A percentile compares a stretch with the other conserved stretches of the same genome.
phyloP scores from a whole-genome alignment of 1,140 invertebrate species.

The Drosophila carrolli region DNA sequence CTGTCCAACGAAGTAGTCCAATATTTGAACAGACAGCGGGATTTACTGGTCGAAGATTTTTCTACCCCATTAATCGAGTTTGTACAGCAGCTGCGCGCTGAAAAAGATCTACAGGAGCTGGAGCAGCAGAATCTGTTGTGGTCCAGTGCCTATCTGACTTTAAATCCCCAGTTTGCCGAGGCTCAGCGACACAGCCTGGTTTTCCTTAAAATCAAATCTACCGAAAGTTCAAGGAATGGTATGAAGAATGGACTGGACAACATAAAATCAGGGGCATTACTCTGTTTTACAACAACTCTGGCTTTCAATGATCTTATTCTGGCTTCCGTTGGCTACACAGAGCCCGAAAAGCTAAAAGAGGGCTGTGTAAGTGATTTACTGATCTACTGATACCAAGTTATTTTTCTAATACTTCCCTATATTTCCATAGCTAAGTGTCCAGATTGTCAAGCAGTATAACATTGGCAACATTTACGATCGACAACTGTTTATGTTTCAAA shows the following conservation, averaged over 20 bases:
- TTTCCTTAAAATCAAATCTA: slow-evolving; percentile 48
- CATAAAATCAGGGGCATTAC: slow-evolving; percentile 90
- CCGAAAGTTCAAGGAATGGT: slow-evolving; percentile 11
- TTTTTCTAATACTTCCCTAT: slow-evolving; percentile 7
- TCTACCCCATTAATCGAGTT: slow-evolving; percentile 86
- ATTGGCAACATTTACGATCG: slow-evolving; percentile 83
- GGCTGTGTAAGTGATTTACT: slow-evolving; percentile 85
- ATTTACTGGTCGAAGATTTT: slow-evolving; percentile 91
- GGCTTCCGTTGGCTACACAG: slow-evolving; percentile 88
- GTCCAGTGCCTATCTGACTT: slow-evolving; percentile 48
- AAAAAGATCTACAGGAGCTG: slow-evolving; percentile 62
- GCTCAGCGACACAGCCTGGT: slow-evolving; percentile 52
- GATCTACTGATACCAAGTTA: not conserved
- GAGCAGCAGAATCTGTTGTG: slow-evolving; percentile 77
- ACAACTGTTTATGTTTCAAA: slow-evolving; percentile 88
- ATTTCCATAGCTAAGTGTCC: slow-evolving; percentile 84
- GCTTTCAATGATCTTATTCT: slow-evolving; percentile 89
- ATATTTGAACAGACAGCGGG: slow-evolving; percentile 92
- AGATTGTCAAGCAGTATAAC: slow-evolving; percentile 83
- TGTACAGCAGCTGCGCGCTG: slow-evolving; percentile 56
- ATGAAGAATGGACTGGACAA: slow-evolving; percentile 48
- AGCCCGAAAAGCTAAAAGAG: slow-evolving; percentile 84
- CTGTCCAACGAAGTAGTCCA: slow-evolving; percentile 84
- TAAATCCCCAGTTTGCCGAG: slow-evolving; percentile 59
- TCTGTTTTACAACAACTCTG: slow-evolving; percentile 88